Base-by-base conservation (phyloP, 2,113 vertebrate genomes). In the Sturnira hondurensis region DNA sequence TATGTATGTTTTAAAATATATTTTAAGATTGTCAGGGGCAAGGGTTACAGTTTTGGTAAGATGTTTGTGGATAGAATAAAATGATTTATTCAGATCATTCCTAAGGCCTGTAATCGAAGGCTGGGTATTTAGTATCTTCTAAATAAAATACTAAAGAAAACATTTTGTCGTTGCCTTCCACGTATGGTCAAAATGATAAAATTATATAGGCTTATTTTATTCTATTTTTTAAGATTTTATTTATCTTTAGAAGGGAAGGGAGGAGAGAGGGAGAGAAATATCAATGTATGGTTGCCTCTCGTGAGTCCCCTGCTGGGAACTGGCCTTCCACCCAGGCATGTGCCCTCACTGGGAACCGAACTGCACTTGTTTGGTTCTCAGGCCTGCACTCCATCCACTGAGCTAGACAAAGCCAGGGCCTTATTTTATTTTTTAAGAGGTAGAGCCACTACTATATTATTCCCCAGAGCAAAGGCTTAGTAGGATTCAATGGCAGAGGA, bases 181-280 rank as follows among this genome's bases (percentile, higher is more conserved):
- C 17, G 1, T 70, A 31, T 15, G n/a, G 22, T 68, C 36, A 61
- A 82, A 73, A 63, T 47, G 7, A 71, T 38, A 68, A 41, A 82
- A 80, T 47, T 28, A 71, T 58, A 45, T 58, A 95, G 28, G 1
- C 41, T 81, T 63, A 50, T 20, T 83, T 86, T n/a, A n/a, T n/a
- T n/a, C n/a, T n/a, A 56, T 83, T 54, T 93, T 91, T 76, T 71
- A 28, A 89, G 54, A 74, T n/a, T n/a, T n/a, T n/a, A n/a, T n/a
- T n/a, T n/a, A n/a, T n/a, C n/a, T n/a, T n/a, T n/a, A n/a, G n/a
- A n/a, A n/a, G n/a, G n/a, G n/a, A n/a, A n/a, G n/a, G n/a, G n/a
- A n/a, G n/a, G n/a, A n/a, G n/a, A n/a, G n/a, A n/a, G n/a, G n/a
- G n/a, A n/a, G n/a, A n/a, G n/a, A n/a, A n/a, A n/a, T n/a, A n/a